Evolutionary conservation across 2,797 vertebrate species (phyloP), one percentile per base, ranked within the genome.

Genomic region (Chromis chromis): DNA sequence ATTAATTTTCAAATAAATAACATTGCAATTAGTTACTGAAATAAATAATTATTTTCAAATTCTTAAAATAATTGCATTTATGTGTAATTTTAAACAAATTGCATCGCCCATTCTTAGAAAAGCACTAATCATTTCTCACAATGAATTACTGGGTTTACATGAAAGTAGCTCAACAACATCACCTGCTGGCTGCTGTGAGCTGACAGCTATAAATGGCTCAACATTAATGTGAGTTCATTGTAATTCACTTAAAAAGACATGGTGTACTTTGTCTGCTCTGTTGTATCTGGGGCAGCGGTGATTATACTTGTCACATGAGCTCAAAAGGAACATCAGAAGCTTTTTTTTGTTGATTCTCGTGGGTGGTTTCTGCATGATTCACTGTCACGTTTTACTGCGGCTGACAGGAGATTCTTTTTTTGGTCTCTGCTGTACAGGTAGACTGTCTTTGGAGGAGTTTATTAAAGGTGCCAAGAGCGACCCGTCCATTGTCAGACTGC

Each of bases 381-480:
- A 67, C 0, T 14, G 2, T 72, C 72, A 76, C 62, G 7, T 46
- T 52, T 6, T 14, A 4, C 63, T 3, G 49, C 22, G 22, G 22
- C 0, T 74, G 54, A 75, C 40, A n/a, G 21, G 40, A 40, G 13
- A 14, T 25, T 50, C 6, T 59, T 21, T 66, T 54, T 71, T 25
- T 13, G 6, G 19, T 57, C 57, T 74, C 19, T 58, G 40, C 80
- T 87, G 72, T 62, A 54, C 94, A 99, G 98, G 98, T 73, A 95
- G 96, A 80, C 93, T 99, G 76, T 99, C 98, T 17, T 91, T 99
- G 94, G 98, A 99, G 89, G 98, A 99, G 90, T 99, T 99, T 94
- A 99, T 99, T 91, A 95, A 94, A 93, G 98, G 98, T 78, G 98
- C 98, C 94, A 99, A 99, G 90, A 99, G 97, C 0, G 98, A 99